Base-by-base conservation (phyloP, 1,140 invertebrate species). In the Dryas iulia region DNA sequence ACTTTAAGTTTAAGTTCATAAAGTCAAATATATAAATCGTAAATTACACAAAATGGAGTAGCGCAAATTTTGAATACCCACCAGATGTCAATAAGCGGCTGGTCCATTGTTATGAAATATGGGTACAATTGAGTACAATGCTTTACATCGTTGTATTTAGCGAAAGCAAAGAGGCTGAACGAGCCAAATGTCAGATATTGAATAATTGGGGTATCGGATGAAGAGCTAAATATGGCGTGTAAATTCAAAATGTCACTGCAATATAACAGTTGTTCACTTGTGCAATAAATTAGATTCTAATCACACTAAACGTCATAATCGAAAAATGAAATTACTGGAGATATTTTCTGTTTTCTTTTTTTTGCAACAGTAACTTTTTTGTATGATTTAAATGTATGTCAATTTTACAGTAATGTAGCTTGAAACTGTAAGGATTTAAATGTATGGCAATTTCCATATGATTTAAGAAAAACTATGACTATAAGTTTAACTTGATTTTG, bases 81-180 rank as follows among this genome's bases (percentile, higher is more conserved):
- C 63, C 84, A 89, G 85, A 87, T 89, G 85, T 89, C 84, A 83
- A 81, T 71, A 71, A 73, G 74, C 65, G 78, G 73, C 71, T 54
- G 78, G 76, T 69, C 81, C 68, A 84, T 89, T 89, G 86, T 89
- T 87, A 89, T 87, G 83, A 86, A 87, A 86, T 71, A 85, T 81
- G 81, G 81, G 77, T 79, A 89, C 84, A 87, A 87, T 81, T 80
- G 81, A 79, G 78, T 78, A 89, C 84, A 87, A 87, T 81, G 76
- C 66, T 72, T 70, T 73, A 66, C 82, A 83, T 86, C 84, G 87
- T 86, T 85, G 83, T 89, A 86, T 89, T 89, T 76, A 69, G 75
- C 47, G 47, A 66, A 62, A 62, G 62, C 67, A 64, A 69, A 61
- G 60, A 64, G 47, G 30, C 56, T 61, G 61, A 65, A 70, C 68